Conservation (phyloP, 2,888 invertebrate genomes). For the Atrina japonica region DNA sequence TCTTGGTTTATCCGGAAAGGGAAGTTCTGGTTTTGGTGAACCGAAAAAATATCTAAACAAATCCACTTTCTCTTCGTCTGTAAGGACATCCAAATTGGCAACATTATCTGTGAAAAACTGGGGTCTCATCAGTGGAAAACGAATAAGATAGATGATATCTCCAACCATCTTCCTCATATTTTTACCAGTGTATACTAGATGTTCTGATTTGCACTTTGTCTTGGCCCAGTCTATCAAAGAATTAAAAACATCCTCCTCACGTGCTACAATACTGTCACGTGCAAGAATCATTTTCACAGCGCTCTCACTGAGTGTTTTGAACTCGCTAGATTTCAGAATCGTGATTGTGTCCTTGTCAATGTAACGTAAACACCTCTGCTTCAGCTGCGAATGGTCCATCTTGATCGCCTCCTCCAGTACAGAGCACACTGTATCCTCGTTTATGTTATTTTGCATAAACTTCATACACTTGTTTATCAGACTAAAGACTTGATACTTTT, state of each 20-base stretch:
- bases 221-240: conserved; percentile 20
- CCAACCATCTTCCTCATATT: conserved; percentile 19
- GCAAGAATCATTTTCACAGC: conserved; percentile 10
- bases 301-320: not conserved
- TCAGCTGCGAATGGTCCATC: not conserved
- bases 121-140: conserved; percentile 36
- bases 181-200: conserved; percentile 1
- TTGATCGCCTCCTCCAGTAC: conserved; percentile 15
- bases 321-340: conserved; percentile 1
- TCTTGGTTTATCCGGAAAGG: conserved; percentile 21
- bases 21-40: conserved; percentile 10
- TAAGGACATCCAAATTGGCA: conserved; percentile 12
- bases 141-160: conserved; percentile 14
- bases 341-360: conserved; percentile 24
- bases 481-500: not conserved
- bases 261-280: conserved; percentile 10
- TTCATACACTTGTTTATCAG: conserved; percentile 2
- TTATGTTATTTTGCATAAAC: conserved; percentile 11
- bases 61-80: conserved; percentile 22
- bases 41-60: conserved; percentile 30
- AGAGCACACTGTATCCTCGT: conserved; percentile 16
- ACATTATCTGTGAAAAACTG: conserved; percentile 26
- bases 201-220: not conserved
- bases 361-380: conserved; percentile 18
- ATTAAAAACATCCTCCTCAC: conserved; percentile 25